Evolutionary conservation across 2,888 invertebrate genomes (phyloP).

Genomic region (Acleris sparsana): DNA sequence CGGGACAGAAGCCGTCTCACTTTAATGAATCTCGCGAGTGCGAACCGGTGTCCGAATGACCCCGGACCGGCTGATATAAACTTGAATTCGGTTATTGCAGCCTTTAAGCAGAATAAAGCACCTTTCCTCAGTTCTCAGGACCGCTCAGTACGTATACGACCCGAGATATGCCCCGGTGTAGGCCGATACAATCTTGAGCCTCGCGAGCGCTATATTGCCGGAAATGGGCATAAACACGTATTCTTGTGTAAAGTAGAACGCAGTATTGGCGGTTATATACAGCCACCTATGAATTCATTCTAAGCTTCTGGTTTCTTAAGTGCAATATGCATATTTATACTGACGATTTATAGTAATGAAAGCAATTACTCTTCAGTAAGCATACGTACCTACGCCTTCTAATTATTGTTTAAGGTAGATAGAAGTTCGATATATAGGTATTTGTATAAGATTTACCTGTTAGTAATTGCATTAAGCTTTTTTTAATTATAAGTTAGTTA

Average conservation of each 20-base stretch:
- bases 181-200: slow-evolving; percentile 57
- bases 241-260: slow-evolving; percentile 64
- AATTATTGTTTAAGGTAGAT: too few relatives aligned
- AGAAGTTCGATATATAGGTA: too few relatives aligned
- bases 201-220: slow-evolving; percentile 47
- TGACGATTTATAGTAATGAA: neutral
- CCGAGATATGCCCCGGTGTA: slow-evolving; percentile 71
- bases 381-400: too few relatives aligned
- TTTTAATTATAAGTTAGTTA: too few relatives aligned
- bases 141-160: slow-evolving; percentile 62
- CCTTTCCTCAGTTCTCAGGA: slow-evolving; percentile 69
- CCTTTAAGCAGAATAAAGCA: slow-evolving; percentile 53
- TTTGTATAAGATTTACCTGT: too few relatives aligned
- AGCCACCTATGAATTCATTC: slow-evolving; percentile 67
- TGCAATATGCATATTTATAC: neutral
- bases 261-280: slow-evolving; percentile 65
- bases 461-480: too few relatives aligned
- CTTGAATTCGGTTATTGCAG: slow-evolving; percentile 45
- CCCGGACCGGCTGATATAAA: slow-evolving; percentile 79
- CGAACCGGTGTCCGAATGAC: too few relatives aligned
- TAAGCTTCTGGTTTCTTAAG: slow-evolving; percentile 41
- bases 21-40: too few relatives aligned
- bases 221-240: slow-evolving; percentile 67
- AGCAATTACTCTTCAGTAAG: too few relatives aligned
- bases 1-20: slow-evolving; percentile 67